These are phyloP conservation scores for Mus musculus DNA, from an alignment of 2,113 vertebrate genomes.

Conservation along the genomic window GRCm39 chr12:75163501-75164000, in stretches of 20 bases:
- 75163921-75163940: background rate
- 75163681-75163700: background rate
- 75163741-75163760: constrained; percentile 6
- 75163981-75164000: background rate
- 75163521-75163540: no score
- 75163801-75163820: background rate
- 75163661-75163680: background rate
- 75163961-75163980: background rate
- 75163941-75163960: background rate
- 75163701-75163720: background rate
- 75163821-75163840: background rate
- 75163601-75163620: rapidly evolving
- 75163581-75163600: background rate
- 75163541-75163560: no score
- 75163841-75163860: background rate
- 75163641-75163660: background rate
- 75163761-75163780: background rate
- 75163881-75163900: background rate
- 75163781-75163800: constrained; percentile 4
- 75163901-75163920: background rate
- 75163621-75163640: background rate
- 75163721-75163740: background rate
- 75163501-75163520: no score
- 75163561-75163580: background rate
- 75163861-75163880: background rate